These are phyloP conservation scores for Apamea anceps DNA, from an alignment of 2,888 invertebrate species.

Conservation along the genomic window DNA sequence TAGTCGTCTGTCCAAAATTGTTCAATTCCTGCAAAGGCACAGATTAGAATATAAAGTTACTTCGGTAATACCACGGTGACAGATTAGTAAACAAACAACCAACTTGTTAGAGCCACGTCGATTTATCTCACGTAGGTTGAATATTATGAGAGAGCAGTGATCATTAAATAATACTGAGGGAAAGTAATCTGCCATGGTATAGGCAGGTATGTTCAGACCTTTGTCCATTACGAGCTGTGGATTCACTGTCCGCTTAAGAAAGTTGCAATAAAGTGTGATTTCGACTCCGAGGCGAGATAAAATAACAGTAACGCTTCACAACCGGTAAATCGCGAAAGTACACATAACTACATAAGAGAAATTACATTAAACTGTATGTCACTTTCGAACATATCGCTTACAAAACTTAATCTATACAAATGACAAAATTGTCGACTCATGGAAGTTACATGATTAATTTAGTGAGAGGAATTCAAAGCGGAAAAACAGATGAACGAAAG, in stretches of 20 bases:
- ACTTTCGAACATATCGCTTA: slow-evolving; percentile 59
- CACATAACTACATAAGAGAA: slow-evolving; percentile 17
- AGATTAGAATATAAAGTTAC: background rate
- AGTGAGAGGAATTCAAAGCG: slow-evolving; percentile 9
- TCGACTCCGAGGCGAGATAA: slow-evolving; percentile 22
- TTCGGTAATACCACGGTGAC: background rate
- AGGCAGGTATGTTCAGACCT: background rate
- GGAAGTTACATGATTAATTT: slow-evolving; percentile 24
- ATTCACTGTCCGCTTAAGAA: slow-evolving; percentile 27
- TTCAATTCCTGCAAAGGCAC: slow-evolving; percentile 76
- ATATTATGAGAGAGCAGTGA: background rate
- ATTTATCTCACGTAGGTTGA: background rate
- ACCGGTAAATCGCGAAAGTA: slow-evolving; percentile 52
- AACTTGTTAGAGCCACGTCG: background rate
- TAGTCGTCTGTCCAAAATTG: slow-evolving; percentile 87
- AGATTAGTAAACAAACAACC: background rate
- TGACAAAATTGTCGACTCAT: slow-evolving; percentile 41
- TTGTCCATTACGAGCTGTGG: background rate
- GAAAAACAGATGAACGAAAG: slow-evolving; percentile 1
- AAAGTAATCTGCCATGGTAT: background rate
- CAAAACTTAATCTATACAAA: slow-evolving; percentile 41
- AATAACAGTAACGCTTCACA: slow-evolving; percentile 45
- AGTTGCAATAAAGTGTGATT: slow-evolving; percentile 43
- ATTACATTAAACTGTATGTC: slow-evolving; percentile 46
- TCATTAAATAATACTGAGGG: slow-evolving; percentile 1